Evolutionary conservation across 2,113 vertebrate genomes (phyloP), one percentile per base, ranked within the genome.

Genomic region (Gorsachius goisagi): DNA sequence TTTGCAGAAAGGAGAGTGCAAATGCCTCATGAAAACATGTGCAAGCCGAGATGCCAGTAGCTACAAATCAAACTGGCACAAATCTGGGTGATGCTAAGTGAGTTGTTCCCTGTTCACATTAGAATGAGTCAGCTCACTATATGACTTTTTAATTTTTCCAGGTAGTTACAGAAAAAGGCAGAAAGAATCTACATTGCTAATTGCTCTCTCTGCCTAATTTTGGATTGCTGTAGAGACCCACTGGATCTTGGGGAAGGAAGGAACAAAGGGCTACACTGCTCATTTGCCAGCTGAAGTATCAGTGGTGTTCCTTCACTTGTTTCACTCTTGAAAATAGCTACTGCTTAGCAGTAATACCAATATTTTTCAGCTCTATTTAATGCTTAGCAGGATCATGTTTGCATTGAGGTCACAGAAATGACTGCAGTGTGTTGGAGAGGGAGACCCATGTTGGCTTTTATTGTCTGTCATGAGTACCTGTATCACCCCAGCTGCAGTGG

Each of bases 331-430:
- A 80, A 92, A 92, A 88, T n/a, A 85, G 78, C 67, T 68, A 8
- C 64, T 74, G 67, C 39, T 95, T 58, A 79, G 78, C 74, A 88
- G 27, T 8, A 91, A 79, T 30, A 75, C 84, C 26, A 35, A 17
- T 66, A 49, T 74, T 95, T 96, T 94, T 92, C 93, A 94, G 88
- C 82, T 95, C 68, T 88, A 77, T 92, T 94, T 93, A 90, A 85
- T 80, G 63, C 59, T 69, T 60, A 92, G 88, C 67, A 76, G 72
- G 79, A 90, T 92, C 63, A 69, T 21, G 71, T n/a, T 68, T 90
- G 82, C 67, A 76, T 9, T n/a, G 79, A 96, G 82, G 90, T 92
- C 90, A 93, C 89, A 41, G 71, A 72, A 69, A 83, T 5, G 39
- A 83, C 62, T 88, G 85, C 67, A 28, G 90, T 45, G 94, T 69